Conservation (phyloP, 1,140 invertebrate genomes). For the Macrocentrus cingulum region DNA sequence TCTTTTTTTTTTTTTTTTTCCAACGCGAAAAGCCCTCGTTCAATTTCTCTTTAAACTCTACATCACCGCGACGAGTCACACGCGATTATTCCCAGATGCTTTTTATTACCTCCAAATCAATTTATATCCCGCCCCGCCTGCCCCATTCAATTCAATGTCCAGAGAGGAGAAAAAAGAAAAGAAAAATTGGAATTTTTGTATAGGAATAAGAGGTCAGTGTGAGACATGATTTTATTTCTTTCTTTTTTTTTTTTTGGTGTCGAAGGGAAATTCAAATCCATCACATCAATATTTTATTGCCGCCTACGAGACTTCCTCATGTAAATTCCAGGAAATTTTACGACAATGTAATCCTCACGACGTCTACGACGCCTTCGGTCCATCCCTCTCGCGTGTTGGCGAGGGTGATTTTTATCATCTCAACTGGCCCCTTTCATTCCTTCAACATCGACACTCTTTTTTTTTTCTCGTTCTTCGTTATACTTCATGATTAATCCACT, state of each 20-base stretch:
- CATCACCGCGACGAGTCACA: not conserved
- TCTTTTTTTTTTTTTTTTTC: slow-evolving; percentile 11
- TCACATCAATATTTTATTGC: slow-evolving; percentile 46
- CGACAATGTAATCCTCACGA: slow-evolving; percentile 53
- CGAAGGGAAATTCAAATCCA: slow-evolving; percentile 35
- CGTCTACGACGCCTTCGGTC: slow-evolving; percentile 34
- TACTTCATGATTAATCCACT: slow-evolving; percentile 30
- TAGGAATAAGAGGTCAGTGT: slow-evolving; percentile 28
- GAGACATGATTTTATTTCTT: slow-evolving; percentile 1
- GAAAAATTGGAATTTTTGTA: not conserved
- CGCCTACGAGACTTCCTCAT: slow-evolving; percentile 30
- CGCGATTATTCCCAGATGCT: not conserved
- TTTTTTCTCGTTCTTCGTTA: slow-evolving; percentile 6
- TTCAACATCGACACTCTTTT: slow-evolving; percentile 18
- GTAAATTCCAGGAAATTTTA: slow-evolving; percentile 53
- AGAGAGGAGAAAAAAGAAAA: not conserved
- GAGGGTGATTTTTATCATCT: slow-evolving; percentile 41
- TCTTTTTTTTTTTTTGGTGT: too few relatives aligned
- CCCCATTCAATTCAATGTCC: not conserved
- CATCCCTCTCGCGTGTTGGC: slow-evolving; percentile 5
- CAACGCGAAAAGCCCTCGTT: too few relatives aligned
- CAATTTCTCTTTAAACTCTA: not conserved
- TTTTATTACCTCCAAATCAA: not conserved
- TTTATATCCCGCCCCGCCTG: too few relatives aligned
- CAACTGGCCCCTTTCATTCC: slow-evolving; percentile 16